phyloP scores from a whole-genome alignment of 2,797 vertebrate genomes.

The Chaetophractus vellerosus region DNA sequence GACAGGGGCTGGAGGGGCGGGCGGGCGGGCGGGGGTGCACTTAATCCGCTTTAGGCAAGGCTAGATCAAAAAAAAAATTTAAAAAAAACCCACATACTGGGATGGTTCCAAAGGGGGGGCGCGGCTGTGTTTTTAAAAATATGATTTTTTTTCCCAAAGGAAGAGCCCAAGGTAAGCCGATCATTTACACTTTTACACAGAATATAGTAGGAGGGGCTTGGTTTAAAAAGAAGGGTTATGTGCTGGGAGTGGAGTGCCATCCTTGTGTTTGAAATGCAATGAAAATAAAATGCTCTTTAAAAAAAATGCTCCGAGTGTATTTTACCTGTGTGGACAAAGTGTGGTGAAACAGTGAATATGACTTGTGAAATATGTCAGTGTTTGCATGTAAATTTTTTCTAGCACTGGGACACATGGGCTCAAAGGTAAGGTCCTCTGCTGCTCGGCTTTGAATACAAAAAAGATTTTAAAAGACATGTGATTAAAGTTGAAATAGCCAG shows the following conservation, averaged over 20 bases:
- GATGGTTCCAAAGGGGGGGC: constrained; percentile 59
- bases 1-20: background rate
- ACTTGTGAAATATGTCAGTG: constrained; percentile 57
- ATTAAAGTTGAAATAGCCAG: constrained; percentile 34
- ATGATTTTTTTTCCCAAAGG: constrained; percentile 59
- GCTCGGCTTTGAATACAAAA: background rate
- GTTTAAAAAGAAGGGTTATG: background rate
- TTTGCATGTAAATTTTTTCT: constrained; percentile 75
- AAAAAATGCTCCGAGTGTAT: constrained; percentile 69
- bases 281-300: constrained; percentile 60
- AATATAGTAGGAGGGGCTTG: constrained; percentile 63
- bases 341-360: background rate
- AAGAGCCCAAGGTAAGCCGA: constrained; percentile 81
- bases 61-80: background rate
- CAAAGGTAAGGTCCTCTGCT: constrained; percentile 76
- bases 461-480: background rate
- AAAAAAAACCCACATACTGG: background rate
- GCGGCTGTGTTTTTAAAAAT: constrained; percentile 71
- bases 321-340: constrained; percentile 58
- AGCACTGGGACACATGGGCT: constrained; percentile 68
- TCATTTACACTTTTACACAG: constrained; percentile 29
- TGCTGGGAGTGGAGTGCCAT: background rate
- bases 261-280: constrained; percentile 63
- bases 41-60: background rate
- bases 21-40: background rate